Evolutionary conservation across 2,888 invertebrate genomes (phyloP), one percentile per base, ranked within the genome.

Genomic region (Zhuqinia jingwanae): DNA sequence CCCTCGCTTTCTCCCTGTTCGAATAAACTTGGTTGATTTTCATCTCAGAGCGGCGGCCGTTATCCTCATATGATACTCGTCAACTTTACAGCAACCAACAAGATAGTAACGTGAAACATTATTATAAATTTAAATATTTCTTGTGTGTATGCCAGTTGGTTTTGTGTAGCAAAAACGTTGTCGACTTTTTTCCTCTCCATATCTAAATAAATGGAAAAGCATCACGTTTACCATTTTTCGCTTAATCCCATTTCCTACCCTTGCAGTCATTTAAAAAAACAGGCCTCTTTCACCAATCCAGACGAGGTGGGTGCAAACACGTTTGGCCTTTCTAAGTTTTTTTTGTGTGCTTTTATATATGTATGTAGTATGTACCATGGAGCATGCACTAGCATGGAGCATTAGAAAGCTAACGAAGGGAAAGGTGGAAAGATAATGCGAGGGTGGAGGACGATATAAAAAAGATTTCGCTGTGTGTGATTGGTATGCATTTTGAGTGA

Each of bases 271-370:
- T n/a, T n/a, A n/a, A n/a, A n/a, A 50, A 36, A 36, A 42, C 17
- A n/a, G n/a, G 30, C 30, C 10, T 50, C 73, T 53, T 17, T 50
- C 53, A 25, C 50, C 17, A 50, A 53, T 53, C 73, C 50, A 75
- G 53, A 53, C 50, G 30, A 8, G 25, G 53, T 30, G 30, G 20
- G 20, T 10, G 13, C 65, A 60, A 65, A 42, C 73, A n/a, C n/a
- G 27, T 75, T 75, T 75, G 73, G 50, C 73, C 73, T 75, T 75
- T 75, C 53, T n/a, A n/a, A n/a, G 73, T 20, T 47, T 50, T 53
- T 65, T n/a, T n/a, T n/a, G n/a, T n/a, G n/a, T n/a, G n/a, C n/a
- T n/a, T n/a, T n/a, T n/a, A n/a, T n/a, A n/a, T n/a, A n/a, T n/a
- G n/a, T n/a, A n/a, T n/a, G n/a, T n/a, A n/a, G n/a, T n/a, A n/a